Conservation (phyloP, 2,797 vertebrate genomes). For the Danio tinwini region DNA sequence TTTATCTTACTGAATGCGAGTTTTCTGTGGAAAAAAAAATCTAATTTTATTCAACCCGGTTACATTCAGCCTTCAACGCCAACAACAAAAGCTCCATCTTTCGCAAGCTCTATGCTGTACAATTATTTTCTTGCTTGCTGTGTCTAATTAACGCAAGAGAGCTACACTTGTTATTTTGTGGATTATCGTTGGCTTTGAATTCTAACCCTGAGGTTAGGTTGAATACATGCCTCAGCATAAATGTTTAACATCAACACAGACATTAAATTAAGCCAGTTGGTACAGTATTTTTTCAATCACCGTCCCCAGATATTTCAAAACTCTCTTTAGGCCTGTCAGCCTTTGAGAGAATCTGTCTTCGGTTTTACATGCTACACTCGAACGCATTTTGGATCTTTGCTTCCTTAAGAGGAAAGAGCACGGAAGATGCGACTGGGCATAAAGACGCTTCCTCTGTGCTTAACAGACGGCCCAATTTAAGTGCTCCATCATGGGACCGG, state of each 20-base stretch:
- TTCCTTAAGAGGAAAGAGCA: constrained; percentile 24
- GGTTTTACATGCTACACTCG: constrained; percentile 29
- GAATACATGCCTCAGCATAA: constrained; percentile 3
- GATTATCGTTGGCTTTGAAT: constrained; percentile 46
- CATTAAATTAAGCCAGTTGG: not conserved
- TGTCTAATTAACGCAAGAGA: constrained; percentile 53
- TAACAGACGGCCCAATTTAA: constrained; percentile 54
- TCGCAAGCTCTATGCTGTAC: constrained; percentile 31
- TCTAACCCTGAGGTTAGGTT: constrained; percentile 36
- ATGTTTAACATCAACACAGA: constrained; percentile 24
- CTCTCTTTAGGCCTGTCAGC: constrained; percentile 11
- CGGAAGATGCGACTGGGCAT: constrained; percentile 23
- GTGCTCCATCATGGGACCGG: constrained; percentile 40
- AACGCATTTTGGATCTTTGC: constrained; percentile 35
- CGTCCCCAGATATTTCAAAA: constrained; percentile 15
- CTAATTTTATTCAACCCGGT: not conserved
- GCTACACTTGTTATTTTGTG: constrained; percentile 48
- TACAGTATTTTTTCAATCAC: not conserved
- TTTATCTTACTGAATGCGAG: not conserved
- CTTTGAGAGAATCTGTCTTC: constrained; percentile 14
- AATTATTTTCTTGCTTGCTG: constrained; percentile 46
- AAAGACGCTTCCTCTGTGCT: constrained; percentile 29
- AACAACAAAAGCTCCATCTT: constrained; percentile 48
- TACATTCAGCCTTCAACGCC: constrained; percentile 13
- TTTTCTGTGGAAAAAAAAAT: not conserved